Evolutionary conservation across 2,113 vertebrate genomes (phyloP).

Genomic region (Corapipo altera): DNA sequence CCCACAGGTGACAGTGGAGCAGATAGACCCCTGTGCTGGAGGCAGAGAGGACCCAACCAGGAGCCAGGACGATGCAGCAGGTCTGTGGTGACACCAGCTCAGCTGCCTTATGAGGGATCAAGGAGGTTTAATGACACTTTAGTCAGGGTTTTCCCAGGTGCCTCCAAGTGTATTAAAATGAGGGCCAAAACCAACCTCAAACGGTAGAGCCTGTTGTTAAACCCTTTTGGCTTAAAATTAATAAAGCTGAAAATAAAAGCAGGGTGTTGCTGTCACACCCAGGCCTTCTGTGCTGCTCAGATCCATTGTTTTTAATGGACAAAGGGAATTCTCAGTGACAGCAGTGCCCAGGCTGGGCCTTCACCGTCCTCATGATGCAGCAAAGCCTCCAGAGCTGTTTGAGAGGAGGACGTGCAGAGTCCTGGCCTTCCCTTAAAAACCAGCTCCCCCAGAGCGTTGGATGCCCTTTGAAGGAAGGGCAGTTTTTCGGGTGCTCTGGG

Average conservation of each 20-base stretch:
- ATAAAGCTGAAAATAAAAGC: not conserved
- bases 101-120: no score
- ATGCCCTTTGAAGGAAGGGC: not conserved
- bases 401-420: not conserved
- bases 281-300: not conserved
- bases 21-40: accelerated
- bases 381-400: not conserved
- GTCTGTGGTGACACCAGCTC: accelerated
- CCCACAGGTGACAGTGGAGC: accelerated
- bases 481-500: not conserved
- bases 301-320: accelerated
- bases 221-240: not conserved
- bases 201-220: accelerated
- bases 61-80: accelerated
- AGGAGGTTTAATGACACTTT: accelerated
- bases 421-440: not conserved
- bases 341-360: not conserved
- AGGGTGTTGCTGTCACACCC: not conserved
- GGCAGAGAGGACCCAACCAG: accelerated
- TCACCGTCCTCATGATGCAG: not conserved
- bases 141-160: not conserved
- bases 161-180: not conserved
- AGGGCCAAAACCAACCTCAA: not conserved
- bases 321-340: accelerated
- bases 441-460: not conserved